Evolutionary conservation across 1,140 invertebrate genomes (phyloP).

Genomic region (Campoletis sonorensis): DNA sequence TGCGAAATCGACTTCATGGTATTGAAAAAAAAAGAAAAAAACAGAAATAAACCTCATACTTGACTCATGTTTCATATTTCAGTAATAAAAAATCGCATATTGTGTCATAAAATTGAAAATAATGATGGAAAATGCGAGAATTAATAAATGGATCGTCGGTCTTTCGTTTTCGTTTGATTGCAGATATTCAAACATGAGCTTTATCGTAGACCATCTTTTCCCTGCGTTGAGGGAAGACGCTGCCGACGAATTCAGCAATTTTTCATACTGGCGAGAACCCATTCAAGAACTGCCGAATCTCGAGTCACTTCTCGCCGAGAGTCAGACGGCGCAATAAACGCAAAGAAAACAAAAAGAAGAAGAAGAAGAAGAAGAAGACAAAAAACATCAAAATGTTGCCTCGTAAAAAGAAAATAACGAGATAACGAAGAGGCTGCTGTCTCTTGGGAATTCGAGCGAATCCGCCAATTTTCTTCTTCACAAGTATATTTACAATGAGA

Average conservation of each 20-base stretch:
- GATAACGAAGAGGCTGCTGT: conserved; percentile 37
- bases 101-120: too few species aligned
- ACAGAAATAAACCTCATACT: neutral
- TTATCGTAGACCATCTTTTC: conserved; percentile 96
- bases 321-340: conserved; percentile 57
- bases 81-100: conserved; percentile 4
- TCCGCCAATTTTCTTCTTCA: conserved; percentile 2
- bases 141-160: neutral
- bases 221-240: conserved; percentile 84
- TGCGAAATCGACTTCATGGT: conserved; percentile 7
- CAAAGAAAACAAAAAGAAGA: too few species aligned
- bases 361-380: too few species aligned
- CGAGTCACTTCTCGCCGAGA: conserved; percentile 59
- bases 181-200: conserved; percentile 95
- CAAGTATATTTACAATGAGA: conserved; percentile 44
- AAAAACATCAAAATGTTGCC: conserved; percentile 7
- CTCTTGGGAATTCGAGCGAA: neutral
- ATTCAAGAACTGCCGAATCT: conserved; percentile 77
- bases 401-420: conserved; percentile 13
- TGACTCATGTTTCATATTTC: conserved; percentile 1
- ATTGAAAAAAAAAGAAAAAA: neutral
- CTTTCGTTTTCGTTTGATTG: conserved; percentile 66
- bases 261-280: conserved; percentile 94
- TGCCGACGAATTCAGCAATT: conserved; percentile 90
- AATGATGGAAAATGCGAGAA: neutral